Conservation (phyloP, 2,797 vertebrate genomes). For the Crotalus adamanteus region DNA sequence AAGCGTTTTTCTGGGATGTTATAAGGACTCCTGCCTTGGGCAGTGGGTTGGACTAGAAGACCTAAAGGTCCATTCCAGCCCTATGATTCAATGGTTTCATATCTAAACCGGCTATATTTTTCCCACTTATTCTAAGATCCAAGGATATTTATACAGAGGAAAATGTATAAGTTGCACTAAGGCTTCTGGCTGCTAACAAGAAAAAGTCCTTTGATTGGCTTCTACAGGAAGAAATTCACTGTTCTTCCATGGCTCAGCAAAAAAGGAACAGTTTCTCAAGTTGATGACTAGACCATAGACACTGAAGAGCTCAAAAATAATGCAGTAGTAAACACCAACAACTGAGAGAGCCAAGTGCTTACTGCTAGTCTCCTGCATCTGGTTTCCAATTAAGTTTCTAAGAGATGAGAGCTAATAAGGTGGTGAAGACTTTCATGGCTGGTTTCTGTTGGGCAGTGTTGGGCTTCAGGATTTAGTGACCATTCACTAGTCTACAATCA, state of each 20-base stretch:
- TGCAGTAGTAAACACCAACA: background rate
- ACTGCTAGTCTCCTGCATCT: background rate
- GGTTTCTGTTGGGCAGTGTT: background rate
- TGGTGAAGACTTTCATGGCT: background rate
- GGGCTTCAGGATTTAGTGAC: background rate
- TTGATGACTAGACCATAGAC: background rate
- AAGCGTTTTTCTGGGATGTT: background rate
- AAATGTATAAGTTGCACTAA: background rate
- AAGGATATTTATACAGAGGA: background rate
- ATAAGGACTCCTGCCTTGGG: background rate
- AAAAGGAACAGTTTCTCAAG: background rate
- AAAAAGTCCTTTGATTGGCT: background rate
- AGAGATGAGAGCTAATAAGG: background rate
- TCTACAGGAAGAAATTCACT: background rate
- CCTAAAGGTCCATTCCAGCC: background rate
- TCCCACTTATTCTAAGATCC: background rate
- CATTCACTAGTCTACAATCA: background rate
- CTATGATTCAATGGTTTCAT: background rate
- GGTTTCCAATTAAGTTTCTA: constrained; percentile 23
- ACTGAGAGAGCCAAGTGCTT: background rate
- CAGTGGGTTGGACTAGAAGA: background rate
- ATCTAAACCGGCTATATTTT: background rate
- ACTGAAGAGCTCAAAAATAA: background rate
- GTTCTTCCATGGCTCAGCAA: background rate
- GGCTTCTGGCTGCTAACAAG: background rate